A percentile compares a stretch with the other conserved stretches of the same genome.
phyloP scores from a whole-genome alignment of 2,888 invertebrate genomes.

The Drosophila imparisetae region DNA sequence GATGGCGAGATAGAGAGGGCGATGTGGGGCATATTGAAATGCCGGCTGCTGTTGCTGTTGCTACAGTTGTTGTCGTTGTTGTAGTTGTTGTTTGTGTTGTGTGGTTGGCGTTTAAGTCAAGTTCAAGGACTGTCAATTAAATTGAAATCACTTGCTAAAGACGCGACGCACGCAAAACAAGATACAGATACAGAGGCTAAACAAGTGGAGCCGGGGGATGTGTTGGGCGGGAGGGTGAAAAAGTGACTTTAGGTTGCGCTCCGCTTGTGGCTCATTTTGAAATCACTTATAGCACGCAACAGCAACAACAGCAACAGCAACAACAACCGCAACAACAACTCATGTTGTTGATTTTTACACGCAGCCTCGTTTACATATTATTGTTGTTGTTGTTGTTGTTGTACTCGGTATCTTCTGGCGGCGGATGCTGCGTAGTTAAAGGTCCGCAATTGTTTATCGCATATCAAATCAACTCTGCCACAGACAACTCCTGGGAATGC shows the following conservation, averaged over 20 bases:
- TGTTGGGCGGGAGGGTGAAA: slow-evolving; percentile 13
- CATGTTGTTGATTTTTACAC: slow-evolving; percentile 44
- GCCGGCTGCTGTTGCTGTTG: slow-evolving; percentile 41
- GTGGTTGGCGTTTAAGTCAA: slow-evolving; percentile 80
- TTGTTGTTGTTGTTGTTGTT: slow-evolving; percentile 27
- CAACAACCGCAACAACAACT: not conserved
- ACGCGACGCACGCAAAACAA: slow-evolving; percentile 58
- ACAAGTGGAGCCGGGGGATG: not conserved
- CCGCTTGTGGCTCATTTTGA: slow-evolving; percentile 57
- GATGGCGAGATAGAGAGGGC: slow-evolving; percentile 6
- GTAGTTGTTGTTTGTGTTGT: slow-evolving; percentile 56
- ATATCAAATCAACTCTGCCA: not conserved
- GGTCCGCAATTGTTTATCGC: slow-evolving; percentile 52
- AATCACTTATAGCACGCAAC: slow-evolving; percentile 58
- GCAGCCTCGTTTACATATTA: slow-evolving; percentile 55
- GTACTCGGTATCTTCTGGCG: slow-evolving; percentile 19
- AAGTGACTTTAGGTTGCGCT: slow-evolving; percentile 27
- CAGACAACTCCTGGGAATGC: slow-evolving; percentile 1
- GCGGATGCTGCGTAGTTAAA: slow-evolving; percentile 74
- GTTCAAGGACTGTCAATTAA: slow-evolving; percentile 83
- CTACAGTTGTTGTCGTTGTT: slow-evolving; percentile 19
- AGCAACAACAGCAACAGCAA: not conserved
- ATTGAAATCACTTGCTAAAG: slow-evolving; percentile 81
- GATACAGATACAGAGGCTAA: slow-evolving; percentile 48
- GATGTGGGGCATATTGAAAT: slow-evolving; percentile 47